These are phyloP conservation scores for Ctenopoma kingsleyae DNA, from an alignment of 2,797 vertebrate genomes.

Conservation along the genomic window DNA sequence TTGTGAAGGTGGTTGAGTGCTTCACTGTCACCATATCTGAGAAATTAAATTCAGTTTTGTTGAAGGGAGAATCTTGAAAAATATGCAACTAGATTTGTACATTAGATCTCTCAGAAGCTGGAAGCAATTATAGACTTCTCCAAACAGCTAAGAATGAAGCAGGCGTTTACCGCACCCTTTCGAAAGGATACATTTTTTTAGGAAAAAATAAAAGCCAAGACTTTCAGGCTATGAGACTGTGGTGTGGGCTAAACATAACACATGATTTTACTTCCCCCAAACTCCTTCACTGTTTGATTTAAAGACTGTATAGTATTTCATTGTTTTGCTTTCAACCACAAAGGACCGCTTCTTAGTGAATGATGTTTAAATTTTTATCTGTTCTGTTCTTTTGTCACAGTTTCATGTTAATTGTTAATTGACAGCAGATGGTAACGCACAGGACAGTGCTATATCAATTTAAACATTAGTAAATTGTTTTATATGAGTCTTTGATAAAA, in stretches of 20 bases:
- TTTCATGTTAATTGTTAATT: background rate
- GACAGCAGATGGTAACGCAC: background rate
- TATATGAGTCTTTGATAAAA: background rate
- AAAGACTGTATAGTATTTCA: constrained; percentile 31
- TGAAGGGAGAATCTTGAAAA: constrained; percentile 60
- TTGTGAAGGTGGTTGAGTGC: constrained; percentile 5
- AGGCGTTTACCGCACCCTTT: constrained; percentile 73
- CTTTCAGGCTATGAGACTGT: constrained; percentile 59
- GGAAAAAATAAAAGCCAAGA: constrained; percentile 60
- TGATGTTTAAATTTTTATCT: constrained; percentile 24
- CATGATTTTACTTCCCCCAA: constrained; percentile 64
- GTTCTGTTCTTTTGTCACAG: background rate
- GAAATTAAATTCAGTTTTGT: constrained; percentile 40
- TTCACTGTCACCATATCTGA: constrained; percentile 36
- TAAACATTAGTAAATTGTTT: background rate
- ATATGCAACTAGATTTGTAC: constrained; percentile 55
- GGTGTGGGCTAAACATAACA: constrained; percentile 71
- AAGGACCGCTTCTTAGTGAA: constrained; percentile 26
- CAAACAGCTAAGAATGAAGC: constrained; percentile 75
- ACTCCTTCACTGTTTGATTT: constrained; percentile 39
- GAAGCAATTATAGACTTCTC: constrained; percentile 82
- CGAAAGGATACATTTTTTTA: constrained; percentile 63
- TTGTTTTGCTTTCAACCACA: constrained; percentile 19
- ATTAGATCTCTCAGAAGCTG: constrained; percentile 71
- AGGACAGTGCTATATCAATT: background rate